Percentiles rank a stretch among this genome's conserved stretches.
Evolutionary conservation across 2,797 vertebrate genomes (phyloP).

Genomic region (Cossypha polioptera): DNA sequence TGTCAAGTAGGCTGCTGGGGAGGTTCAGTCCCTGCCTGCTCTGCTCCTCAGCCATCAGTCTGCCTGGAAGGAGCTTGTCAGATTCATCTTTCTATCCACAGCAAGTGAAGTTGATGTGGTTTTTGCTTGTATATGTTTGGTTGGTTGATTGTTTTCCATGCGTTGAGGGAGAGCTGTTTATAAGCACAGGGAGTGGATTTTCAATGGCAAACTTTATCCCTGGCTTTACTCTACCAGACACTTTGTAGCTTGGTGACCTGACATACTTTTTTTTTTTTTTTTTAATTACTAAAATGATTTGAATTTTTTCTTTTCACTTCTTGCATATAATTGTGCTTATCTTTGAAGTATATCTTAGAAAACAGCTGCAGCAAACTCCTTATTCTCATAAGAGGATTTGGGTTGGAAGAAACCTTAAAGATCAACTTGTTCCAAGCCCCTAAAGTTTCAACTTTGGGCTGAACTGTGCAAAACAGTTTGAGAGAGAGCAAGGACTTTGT

Average conservation of each 20-base stretch:
- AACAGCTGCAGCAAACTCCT: not conserved
- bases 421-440: not conserved
- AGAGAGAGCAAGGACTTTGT: not conserved
- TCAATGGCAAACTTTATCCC: not conserved
- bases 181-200: not conserved
- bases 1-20: not conserved
- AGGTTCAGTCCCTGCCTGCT: not conserved
- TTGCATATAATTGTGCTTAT: not conserved
- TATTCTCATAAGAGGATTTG: not conserved
- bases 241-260: not conserved
- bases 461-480: not conserved
- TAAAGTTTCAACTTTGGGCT: not conserved
- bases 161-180: not conserved
- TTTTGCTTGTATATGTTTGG: not conserved
- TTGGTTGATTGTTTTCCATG: not conserved
- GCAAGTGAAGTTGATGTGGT: not conserved
- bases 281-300: fast-evolving
- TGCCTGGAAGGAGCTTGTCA: constrained; percentile 28
- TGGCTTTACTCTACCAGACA: not conserved
- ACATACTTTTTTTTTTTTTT: not conserved
- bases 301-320: not conserved
- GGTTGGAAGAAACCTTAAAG: not conserved
- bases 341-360: not conserved
- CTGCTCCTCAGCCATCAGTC: not conserved
- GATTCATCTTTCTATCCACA: not conserved